phyloP scores from a whole-genome alignment of 2,797 vertebrate genomes.

The Channallabes apus region DNA sequence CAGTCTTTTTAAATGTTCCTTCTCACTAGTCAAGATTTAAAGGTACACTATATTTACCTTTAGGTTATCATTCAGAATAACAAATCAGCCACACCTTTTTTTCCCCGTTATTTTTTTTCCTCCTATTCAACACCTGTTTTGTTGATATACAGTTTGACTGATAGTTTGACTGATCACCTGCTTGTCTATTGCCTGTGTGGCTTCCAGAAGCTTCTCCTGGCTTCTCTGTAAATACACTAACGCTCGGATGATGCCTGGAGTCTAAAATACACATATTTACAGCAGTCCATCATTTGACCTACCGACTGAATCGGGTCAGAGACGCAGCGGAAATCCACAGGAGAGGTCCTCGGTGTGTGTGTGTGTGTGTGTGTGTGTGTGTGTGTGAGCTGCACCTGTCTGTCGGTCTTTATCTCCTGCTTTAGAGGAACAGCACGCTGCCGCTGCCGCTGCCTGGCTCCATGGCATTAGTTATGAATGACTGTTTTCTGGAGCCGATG shows the following conservation, averaged over 20 bases:
- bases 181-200: background rate
- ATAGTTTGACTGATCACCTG: background rate
- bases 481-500: background rate
- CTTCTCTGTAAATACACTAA: background rate
- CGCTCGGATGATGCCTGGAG: background rate
- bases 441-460: background rate
- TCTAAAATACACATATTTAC: background rate
- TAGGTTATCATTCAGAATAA: background rate
- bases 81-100: too few species aligned
- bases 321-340: background rate
- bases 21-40: background rate
- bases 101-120: too few species aligned
- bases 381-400: slow-evolving; percentile 1
- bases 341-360: background rate
- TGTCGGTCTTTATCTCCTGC: background rate
- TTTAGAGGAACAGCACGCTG: background rate
- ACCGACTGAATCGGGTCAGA: slow-evolving; percentile 30
- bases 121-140: background rate
- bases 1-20: background rate
- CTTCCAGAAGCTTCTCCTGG: background rate
- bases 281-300: slow-evolving; percentile 15
- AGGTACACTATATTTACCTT: background rate
- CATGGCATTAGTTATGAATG: background rate
- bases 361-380: too few species aligned
- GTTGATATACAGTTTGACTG: background rate